Base-by-base conservation (phyloP, 2,888 invertebrate genomes). In the Lamproptera curius region DNA sequence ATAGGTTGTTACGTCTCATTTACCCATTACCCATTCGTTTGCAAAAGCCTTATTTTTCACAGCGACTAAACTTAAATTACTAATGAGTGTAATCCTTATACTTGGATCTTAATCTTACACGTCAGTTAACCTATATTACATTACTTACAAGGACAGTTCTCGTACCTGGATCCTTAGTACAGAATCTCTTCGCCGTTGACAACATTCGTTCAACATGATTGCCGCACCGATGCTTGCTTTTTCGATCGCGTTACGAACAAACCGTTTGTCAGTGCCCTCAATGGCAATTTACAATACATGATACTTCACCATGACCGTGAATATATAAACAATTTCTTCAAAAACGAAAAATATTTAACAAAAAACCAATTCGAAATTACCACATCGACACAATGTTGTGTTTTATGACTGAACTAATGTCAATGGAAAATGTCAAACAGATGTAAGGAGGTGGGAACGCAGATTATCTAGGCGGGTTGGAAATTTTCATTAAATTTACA, bases 141-240 rank as follows among this genome's bases (percentile, higher is more conserved):
- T n/a, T n/a, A n/a, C n/a, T n/a, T n/a, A n/a, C n/a, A n/a, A n/a
- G n/a, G n/a, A n/a, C n/a, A n/a, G n/a, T n/a, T n/a, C n/a, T n/a
- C n/a, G 48, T 78, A 85, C 86, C 86, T 84, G 83, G 70, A 77
- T 75, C 66, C 61, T 70, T 63, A 70, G 68, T 75, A 61, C 64
- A 61, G 66, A 68, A 70, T 72, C 67, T 65, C 71, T 68, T 76
- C 75, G 70, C 70, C 76, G 76, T 67, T 76, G 77, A 70, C 70
- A 85, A 77, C 87, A 87, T 87, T 77, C 87, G 86, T 76, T 81
- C 78, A 86, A 81, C 87, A 87, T 87, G 79, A 74, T 84, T 82
- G 67, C 64, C 70, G 68, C 70, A 64, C 72, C 59, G 64, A 56
- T 54, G 66, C 65, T 67, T 60, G 58, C 61, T 67, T 60, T 59